Evolutionary conservation across 53 echinoderm and acorn worm species (phyloP).

Genomic region (Hippasteria phrygiana): DNA sequence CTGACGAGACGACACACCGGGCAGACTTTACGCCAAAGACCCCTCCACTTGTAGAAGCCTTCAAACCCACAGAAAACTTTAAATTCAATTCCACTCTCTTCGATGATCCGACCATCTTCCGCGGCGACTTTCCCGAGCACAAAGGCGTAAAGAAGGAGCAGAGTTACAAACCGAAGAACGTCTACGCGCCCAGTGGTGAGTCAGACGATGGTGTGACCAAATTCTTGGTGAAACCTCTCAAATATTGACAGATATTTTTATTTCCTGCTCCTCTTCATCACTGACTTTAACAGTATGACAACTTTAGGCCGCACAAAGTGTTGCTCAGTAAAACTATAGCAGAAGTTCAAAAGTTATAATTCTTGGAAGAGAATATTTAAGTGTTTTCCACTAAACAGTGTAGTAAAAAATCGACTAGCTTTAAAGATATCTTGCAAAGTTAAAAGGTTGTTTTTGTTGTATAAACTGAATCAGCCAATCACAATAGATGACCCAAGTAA

Average conservation of each 20-base stretch:
- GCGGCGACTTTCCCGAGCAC: constrained; percentile 85
- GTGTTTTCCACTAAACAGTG: no score
- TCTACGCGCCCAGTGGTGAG: constrained; percentile 79
- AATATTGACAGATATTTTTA: neutral
- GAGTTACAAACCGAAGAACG: constrained; percentile 88
- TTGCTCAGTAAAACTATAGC: no score
- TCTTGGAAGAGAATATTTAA: no score
- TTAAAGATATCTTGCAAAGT: no score
- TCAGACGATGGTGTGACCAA: no score
- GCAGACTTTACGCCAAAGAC: constrained; percentile 84
- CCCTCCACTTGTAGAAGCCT: constrained; percentile 11
- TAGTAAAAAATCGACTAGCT: no score
- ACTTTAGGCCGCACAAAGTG: no score
- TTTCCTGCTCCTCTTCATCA: neutral
- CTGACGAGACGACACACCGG: constrained; percentile 84
- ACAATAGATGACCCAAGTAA: no score
- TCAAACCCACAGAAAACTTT: constrained; percentile 38
- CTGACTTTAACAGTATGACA: no score
- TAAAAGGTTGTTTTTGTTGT: no score
- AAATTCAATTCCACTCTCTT: constrained; percentile 41
- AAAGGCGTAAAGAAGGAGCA: constrained; percentile 61
- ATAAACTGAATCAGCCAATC: no score
- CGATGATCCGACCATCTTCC: constrained; percentile 82
- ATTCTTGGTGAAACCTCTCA: neutral
- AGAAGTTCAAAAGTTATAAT: no score